A percentile compares a stretch with the other conserved stretches of the same genome.
phyloP scores from a whole-genome alignment of 2,888 invertebrate species.

The Leptinotarsa tumamoca region DNA sequence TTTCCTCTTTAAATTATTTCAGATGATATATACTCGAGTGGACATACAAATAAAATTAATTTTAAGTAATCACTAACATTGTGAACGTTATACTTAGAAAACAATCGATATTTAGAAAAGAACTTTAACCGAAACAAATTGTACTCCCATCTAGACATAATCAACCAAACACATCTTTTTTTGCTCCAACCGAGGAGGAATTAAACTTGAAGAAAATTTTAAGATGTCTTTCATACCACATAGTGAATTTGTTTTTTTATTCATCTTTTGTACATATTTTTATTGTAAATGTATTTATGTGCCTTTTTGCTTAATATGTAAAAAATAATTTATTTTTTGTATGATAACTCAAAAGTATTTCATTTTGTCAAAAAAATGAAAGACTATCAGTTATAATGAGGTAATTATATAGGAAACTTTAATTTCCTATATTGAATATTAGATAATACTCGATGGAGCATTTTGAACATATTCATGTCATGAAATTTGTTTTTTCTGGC shows the following conservation, averaged over 20 bases:
- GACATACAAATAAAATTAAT: too few relatives aligned
- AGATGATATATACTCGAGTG: too few relatives aligned
- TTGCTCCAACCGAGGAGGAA: not conserved
- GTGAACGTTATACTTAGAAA: too few relatives aligned
- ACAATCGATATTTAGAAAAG: too few relatives aligned
- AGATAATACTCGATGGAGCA: slow-evolving; percentile 21
- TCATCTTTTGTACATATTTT: slow-evolving; percentile 49
- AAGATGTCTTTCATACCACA: slow-evolving; percentile 40
- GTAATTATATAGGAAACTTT: not conserved
- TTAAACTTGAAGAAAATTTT: slow-evolving; percentile 19
- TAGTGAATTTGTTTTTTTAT: slow-evolving; percentile 44
- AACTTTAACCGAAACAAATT: too few relatives aligned
- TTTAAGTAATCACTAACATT: too few relatives aligned
- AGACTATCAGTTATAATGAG: not conserved
- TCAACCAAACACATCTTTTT: not conserved
- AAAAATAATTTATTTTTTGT: slow-evolving; percentile 39
- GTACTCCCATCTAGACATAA: not conserved
- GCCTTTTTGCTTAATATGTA: slow-evolving; percentile 45
- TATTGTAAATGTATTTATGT: slow-evolving; percentile 44
- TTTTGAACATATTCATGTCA: slow-evolving; percentile 11
- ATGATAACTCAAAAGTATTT: slow-evolving; percentile 35
- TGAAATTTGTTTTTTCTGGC: slow-evolving; percentile 1
- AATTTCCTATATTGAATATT: slow-evolving; percentile 8
- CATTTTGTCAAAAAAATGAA: not conserved
- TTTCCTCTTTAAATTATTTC: too few relatives aligned